phyloP scores from a whole-genome alignment of 2,888 invertebrate genomes.

The Watsonalla binaria region DNA sequence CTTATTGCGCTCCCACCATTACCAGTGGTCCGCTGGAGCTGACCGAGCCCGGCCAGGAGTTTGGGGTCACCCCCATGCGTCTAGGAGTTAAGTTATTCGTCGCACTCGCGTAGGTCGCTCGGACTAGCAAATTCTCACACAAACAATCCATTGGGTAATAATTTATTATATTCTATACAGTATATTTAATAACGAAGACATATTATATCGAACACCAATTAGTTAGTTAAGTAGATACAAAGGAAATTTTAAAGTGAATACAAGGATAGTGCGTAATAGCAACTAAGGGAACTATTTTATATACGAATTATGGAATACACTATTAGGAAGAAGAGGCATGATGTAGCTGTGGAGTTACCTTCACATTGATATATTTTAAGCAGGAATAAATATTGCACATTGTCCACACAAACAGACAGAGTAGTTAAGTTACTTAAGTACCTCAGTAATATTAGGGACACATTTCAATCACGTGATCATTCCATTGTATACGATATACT shows the following conservation, averaged over 20 bases:
- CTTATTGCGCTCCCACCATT: not conserved
- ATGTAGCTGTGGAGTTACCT: not conserved
- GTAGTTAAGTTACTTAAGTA: too few relatives aligned
- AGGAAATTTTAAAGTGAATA: conserved; percentile 34
- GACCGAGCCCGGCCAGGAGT: too few relatives aligned
- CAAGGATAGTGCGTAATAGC: conserved; percentile 6
- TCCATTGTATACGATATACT: too few relatives aligned
- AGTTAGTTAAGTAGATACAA: conserved; percentile 65
- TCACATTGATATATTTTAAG: not conserved
- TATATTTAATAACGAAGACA: conserved; percentile 43
- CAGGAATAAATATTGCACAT: not conserved
- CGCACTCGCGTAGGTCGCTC: too few relatives aligned
- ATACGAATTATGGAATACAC: conserved; percentile 3
- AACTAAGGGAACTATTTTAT: conserved; percentile 16
- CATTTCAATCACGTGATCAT: too few relatives aligned
- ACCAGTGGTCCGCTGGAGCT: too few relatives aligned
- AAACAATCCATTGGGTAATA: conserved; percentile 17
- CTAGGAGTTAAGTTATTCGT: too few relatives aligned
- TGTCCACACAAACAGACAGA: too few relatives aligned
- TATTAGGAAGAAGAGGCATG: not conserved
- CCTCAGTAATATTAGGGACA: too few relatives aligned
- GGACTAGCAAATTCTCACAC: conserved; percentile 11
- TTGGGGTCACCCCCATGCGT: too few relatives aligned
- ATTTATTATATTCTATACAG: conserved; percentile 30
- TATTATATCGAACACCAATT: conserved; percentile 70